These are phyloP conservation scores for Lepidurus apus DNA, from an alignment of 1,140 invertebrate species.

Conservation along the genomic window DNA sequence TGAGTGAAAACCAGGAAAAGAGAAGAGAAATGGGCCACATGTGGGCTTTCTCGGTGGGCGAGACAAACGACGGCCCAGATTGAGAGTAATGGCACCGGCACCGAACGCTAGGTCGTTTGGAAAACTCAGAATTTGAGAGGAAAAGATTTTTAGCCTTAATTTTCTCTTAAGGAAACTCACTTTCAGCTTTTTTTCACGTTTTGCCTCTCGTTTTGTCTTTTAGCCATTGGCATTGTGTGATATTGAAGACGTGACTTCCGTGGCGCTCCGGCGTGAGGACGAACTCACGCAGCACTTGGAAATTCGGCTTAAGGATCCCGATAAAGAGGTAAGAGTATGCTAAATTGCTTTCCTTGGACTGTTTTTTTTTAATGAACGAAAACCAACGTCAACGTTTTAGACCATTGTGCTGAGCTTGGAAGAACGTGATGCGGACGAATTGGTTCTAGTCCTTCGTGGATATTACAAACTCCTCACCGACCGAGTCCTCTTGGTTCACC, in stretches of 20 bases:
- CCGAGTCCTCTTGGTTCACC: conserved; percentile 52
- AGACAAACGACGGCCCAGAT: conserved; percentile 14
- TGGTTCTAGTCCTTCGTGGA: conserved; percentile 71
- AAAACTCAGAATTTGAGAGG: background rate
- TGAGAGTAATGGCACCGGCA: background rate
- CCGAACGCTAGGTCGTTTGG: background rate
- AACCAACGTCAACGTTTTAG: conserved; percentile 43
- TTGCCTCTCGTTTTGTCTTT: conserved; percentile 39
- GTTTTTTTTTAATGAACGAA: background rate
- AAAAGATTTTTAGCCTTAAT: no score
- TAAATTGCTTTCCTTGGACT: background rate
- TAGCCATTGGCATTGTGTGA: conserved; percentile 71
- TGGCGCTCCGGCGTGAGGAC: conserved; percentile 66
- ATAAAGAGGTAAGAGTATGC: conserved; percentile 53
- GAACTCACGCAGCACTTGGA: conserved; percentile 57
- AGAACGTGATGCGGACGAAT: conserved; percentile 74
- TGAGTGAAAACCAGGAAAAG: background rate
- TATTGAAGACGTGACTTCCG: conserved; percentile 66
- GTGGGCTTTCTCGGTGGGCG: background rate
- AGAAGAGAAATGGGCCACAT: conserved; percentile 6
- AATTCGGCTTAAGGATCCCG: conserved; percentile 46
- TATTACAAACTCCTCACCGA: conserved; percentile 49
- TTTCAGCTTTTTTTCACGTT: background rate
- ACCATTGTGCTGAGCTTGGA: conserved; percentile 67
- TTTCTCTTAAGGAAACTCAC: no score